Base-by-base conservation (phyloP, 23 tunicate species). In the Diplosoma virens region DNA sequence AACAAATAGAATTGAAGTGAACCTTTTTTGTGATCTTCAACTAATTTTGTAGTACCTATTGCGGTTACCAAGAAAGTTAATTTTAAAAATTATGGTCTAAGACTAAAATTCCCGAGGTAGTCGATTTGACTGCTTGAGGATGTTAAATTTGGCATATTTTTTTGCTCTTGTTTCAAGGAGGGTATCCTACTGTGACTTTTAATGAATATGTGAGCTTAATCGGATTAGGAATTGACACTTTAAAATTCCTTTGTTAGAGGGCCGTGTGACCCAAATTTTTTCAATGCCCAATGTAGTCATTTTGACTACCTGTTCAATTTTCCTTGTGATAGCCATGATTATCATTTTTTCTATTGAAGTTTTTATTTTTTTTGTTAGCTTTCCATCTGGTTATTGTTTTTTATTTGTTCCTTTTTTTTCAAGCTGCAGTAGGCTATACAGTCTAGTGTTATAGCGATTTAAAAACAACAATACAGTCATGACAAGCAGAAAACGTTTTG, bases 261-360 rank as follows among this genome's bases (percentile, higher is more conserved):
- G 71, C 37, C 37, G 29, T 65, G 23, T 28, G 35, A n/a, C 71
- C 71, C 71, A 65, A 7, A 65, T 65, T 65, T 26, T 28, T 65
- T 65, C 71, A 65, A 65, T 65, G 71, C 71, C 35, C 71, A 65
- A 29, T 65, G 71, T 65, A 65, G 71, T 28, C 35, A 28, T 28
- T 65, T 65, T 65, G 37, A 65, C 37, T 25, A 65, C 36, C 35
- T 65, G 37, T 6, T 65, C 3, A 31, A 20, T 29, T 65, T 65
- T 65, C 36, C 9, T 31, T 18, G 71, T 25, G 29, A 20, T 65
- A 65, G 71, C 71, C 71, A 65, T 65, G 26, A n/a, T 65, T 11
- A 65, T 31, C 7, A 25, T 25, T 65, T 65, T 65, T n/a, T 31
- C 9, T 65, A 65, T 65, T 25, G 17, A 22, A 28, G 9, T 25